A percentile compares a stretch with the other conserved stretches of the same genome.
Evolutionary conservation across 2,797 vertebrate genomes (phyloP).

Genomic region (Cirrhinus mrigala): DNA sequence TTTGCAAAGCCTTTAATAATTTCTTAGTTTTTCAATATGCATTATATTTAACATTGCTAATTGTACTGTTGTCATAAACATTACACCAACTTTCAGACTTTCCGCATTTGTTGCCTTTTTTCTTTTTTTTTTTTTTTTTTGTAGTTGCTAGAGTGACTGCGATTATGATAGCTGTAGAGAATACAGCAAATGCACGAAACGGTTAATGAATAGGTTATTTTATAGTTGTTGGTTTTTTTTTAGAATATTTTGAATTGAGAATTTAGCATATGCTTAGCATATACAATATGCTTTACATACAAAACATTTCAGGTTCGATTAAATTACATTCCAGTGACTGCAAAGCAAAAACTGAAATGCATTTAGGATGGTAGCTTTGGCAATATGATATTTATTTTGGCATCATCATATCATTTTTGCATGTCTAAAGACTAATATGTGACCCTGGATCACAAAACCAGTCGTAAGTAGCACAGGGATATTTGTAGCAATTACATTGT

Average conservation of each 20-base stretch:
- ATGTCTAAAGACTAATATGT: not conserved
- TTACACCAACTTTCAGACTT: not conserved
- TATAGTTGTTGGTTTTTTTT: too few relatives aligned
- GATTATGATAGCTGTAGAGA: not conserved
- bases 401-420: not conserved
- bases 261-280: not conserved
- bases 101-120: not conserved
- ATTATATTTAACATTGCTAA: not conserved
- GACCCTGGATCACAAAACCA: too few relatives aligned
- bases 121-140: not conserved
- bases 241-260: not conserved
- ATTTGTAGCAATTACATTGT: too few relatives aligned
- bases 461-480: too few relatives aligned
- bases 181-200: not conserved
- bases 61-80: not conserved
- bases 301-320: not conserved
- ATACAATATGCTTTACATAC: not conserved
- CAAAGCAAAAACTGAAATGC: not conserved
- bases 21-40: not conserved
- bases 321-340: not conserved
- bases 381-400: not conserved
- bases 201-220: not conserved
- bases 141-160: not conserved
- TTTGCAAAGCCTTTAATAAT: not conserved
- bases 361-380: not conserved